A percentile compares a stretch with the other conserved stretches of the same genome.
phyloP scores from a whole-genome alignment of 2,113 vertebrate species.

The Alaudala cheleensis region DNA sequence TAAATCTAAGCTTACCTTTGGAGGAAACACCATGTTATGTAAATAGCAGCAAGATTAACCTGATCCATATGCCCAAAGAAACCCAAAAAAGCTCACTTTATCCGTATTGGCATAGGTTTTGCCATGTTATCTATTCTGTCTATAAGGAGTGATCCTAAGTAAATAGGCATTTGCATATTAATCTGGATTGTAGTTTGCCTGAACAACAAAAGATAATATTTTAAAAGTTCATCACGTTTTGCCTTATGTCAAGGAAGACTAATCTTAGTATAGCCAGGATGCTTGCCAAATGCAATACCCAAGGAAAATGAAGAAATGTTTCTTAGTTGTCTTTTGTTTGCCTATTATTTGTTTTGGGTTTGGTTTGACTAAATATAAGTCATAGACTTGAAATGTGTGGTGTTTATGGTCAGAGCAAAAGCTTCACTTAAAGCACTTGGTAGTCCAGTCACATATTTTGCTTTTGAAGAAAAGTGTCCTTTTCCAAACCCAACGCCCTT shows the following conservation, averaged over 20 bases:
- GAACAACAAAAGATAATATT: conserved; percentile 45
- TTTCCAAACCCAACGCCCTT: background rate
- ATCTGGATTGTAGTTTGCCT: background rate
- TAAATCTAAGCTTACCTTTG: background rate
- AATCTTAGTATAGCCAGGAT: background rate
- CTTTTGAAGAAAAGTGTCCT: conserved; percentile 30
- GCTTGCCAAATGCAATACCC: background rate
- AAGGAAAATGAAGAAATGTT: background rate
- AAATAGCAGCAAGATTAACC: conserved; percentile 19
- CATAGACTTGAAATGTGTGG: background rate
- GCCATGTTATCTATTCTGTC: background rate
- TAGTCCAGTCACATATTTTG: background rate
- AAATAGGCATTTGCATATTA: conserved; percentile 38
- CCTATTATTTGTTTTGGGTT: background rate
- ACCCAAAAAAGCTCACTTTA: background rate
- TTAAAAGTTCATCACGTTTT: conserved; percentile 31
- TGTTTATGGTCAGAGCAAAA: background rate
- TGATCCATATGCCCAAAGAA: background rate
- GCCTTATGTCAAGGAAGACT: background rate
- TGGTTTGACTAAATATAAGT: background rate
- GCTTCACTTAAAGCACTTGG: background rate
- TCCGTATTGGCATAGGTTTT: background rate
- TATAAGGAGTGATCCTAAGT: conserved; percentile 32
- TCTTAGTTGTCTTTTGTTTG: background rate
- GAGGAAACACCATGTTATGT: background rate